Conservation (phyloP, 2,888 invertebrate species). For the Caenorhabditis sp. region DNA sequence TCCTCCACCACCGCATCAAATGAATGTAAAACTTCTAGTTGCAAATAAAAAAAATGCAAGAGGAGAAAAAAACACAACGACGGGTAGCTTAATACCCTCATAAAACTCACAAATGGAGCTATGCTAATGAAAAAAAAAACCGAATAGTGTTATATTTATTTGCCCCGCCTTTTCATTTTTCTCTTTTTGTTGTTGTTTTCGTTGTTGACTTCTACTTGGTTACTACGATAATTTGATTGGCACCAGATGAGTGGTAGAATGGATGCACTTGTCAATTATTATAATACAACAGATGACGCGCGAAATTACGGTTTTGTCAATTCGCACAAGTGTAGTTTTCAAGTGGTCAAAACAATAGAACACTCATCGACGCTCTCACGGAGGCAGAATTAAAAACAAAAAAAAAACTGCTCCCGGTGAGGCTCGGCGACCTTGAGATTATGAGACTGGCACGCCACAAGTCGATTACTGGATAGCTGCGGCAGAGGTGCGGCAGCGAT, state of each 20-base stretch:
- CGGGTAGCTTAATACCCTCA: background rate
- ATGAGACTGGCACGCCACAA: conserved; percentile 90
- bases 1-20: background rate
- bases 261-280: background rate
- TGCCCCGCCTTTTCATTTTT: no score
- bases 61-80: background rate
- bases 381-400: background rate
- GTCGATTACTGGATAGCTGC: no score
- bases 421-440: conserved; percentile 94
- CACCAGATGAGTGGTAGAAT: background rate
- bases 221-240: background rate
- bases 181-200: no score
- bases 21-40: background rate
- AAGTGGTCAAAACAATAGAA: background rate
- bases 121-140: background rate
- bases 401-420: conserved; percentile 75
- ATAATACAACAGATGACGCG: conserved; percentile 1
- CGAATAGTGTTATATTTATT: background rate
- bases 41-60: background rate
- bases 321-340: background rate
- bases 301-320: background rate
- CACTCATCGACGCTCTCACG: background rate
- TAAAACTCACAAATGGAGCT: background rate
- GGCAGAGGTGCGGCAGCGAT: conserved; percentile 76
- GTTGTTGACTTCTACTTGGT: background rate